These are phyloP conservation scores for Sialia sialis DNA, from an alignment of 2,113 vertebrate genomes.

Conservation along the genomic window DNA sequence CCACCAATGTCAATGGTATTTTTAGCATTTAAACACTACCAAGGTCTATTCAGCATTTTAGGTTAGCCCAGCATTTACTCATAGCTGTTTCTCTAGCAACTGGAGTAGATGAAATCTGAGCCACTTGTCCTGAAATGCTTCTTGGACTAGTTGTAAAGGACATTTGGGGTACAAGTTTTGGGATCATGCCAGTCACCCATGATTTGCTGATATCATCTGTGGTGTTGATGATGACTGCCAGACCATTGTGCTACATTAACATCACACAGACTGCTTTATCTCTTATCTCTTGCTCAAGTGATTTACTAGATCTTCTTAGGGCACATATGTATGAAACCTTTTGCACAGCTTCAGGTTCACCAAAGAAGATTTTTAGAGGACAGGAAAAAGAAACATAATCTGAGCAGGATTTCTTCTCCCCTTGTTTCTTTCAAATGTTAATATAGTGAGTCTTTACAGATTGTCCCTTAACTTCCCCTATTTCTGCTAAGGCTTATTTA, in stretches of 20 bases:
- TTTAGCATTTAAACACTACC: neutral
- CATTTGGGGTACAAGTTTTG: neutral
- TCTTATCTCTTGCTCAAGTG: neutral
- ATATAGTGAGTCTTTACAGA: neutral
- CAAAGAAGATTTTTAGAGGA: neutral
- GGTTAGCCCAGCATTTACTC: neutral
- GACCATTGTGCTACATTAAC: conserved; percentile 36
- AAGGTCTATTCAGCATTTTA: neutral
- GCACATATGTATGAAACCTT: neutral
- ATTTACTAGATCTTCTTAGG: conserved; percentile 21
- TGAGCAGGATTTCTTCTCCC: neutral
- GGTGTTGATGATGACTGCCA: conserved; percentile 16
- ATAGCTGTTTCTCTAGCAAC: neutral
- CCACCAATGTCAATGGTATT: neutral
- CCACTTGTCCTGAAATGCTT: conserved; percentile 4
- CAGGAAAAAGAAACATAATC: neutral
- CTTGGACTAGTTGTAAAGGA: neutral
- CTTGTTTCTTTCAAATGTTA: neutral
- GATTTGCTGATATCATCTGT: conserved; percentile 30
- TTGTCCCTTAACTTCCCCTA: neutral
- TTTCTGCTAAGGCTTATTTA: neutral
- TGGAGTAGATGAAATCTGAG: neutral
- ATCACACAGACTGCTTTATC: conserved; percentile 30
- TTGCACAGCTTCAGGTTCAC: neutral
- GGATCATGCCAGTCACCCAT: neutral